Conservation (phyloP, 2,113 vertebrate genomes). For the Callocephalon fimbriatum region DNA sequence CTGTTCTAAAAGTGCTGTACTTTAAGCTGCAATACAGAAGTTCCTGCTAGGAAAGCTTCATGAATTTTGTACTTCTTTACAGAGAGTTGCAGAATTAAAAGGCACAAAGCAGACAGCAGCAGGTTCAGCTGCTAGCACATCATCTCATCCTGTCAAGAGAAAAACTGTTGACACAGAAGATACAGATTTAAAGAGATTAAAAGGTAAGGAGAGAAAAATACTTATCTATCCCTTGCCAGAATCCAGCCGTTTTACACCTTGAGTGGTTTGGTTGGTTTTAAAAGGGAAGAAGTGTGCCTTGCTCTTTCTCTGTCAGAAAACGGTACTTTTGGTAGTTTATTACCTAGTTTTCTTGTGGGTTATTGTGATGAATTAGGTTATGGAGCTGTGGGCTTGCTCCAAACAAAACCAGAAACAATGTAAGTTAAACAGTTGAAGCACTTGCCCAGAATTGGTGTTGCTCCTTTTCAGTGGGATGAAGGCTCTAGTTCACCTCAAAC, state of each 20-base stretch:
- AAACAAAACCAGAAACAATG: neutral
- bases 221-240: neutral
- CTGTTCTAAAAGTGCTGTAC: neutral
- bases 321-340: neutral
- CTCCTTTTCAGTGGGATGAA: neutral
- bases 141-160: constrained; percentile 77
- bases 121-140: constrained; percentile 16
- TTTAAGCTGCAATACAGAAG: neutral
- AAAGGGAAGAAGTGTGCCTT: neutral
- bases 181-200: constrained; percentile 76
- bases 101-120: constrained; percentile 59
- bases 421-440: neutral
- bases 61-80: neutral
- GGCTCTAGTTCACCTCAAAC: neutral
- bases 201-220: constrained; percentile 51
- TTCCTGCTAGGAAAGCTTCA: neutral
- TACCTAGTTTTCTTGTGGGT: neutral
- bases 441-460: neutral
- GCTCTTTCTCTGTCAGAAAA: neutral
- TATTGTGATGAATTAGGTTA: neutral
- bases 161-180: constrained; percentile 77
- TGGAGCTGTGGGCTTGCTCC: neutral
- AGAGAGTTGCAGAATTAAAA: constrained; percentile 85
- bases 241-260: neutral
- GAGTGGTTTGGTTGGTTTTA: neutral